These are phyloP conservation scores for Rhegmatorhina hoffmannsi DNA, from an alignment of 2,113 vertebrate genomes.

Conservation along the genomic window DNA sequence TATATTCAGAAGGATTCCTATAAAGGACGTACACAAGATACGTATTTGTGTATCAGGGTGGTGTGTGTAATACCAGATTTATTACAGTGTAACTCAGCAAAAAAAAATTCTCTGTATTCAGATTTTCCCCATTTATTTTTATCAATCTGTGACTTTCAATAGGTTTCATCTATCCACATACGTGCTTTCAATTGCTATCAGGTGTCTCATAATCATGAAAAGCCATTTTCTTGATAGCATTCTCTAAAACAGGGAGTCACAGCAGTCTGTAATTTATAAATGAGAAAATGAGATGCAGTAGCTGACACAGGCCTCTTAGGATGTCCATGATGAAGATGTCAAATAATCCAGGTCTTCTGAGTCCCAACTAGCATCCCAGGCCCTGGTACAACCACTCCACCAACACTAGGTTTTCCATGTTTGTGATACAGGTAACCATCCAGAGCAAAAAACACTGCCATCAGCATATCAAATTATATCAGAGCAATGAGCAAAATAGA, in stretches of 20 bases:
- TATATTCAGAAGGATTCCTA: background rate
- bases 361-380: background rate
- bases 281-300: background rate
- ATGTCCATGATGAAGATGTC: background rate
- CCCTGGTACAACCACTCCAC: background rate
- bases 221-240: background rate
- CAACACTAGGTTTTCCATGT: accelerated
- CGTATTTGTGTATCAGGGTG: background rate
- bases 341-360: background rate
- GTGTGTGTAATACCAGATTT: background rate
- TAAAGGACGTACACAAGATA: background rate
- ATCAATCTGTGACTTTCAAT: background rate
- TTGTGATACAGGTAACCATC: background rate
- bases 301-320: background rate
- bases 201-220: background rate
- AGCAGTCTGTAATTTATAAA: background rate
- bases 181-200: background rate
- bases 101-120: background rate
- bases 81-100: background rate
- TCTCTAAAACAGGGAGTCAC: background rate
- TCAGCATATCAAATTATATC: background rate
- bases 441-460: background rate
- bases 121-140: background rate
- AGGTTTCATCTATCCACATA: background rate
- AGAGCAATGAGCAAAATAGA: background rate